Evolutionary conservation across 2,113 vertebrate genomes (phyloP).

Genomic region (Synchiropus splendidus): DNA sequence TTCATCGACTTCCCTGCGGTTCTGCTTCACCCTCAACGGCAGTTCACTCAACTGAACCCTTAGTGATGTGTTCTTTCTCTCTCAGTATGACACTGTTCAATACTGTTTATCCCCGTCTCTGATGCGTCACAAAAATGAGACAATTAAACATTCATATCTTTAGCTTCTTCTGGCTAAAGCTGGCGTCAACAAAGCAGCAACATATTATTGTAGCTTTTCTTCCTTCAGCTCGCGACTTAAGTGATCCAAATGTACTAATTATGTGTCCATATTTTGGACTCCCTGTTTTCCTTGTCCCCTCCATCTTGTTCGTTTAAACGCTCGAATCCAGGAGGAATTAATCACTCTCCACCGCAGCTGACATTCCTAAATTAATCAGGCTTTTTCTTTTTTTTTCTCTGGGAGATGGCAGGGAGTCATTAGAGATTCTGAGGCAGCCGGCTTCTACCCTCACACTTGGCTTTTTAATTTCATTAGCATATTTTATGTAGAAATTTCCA

Average conservation of each 20-base stretch:
- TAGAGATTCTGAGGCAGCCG: conserved; percentile 47
- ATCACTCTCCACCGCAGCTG: conserved; percentile 47
- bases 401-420: conserved; percentile 47
- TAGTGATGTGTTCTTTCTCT: too few relatives aligned
- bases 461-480: conserved; percentile 64
- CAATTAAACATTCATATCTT: too few relatives aligned
- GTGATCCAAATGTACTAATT: conserved; percentile 59
- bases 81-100: too few relatives aligned
- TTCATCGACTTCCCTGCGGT: too few relatives aligned
- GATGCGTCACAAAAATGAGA: too few relatives aligned
- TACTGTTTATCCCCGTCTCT: too few relatives aligned
- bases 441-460: conserved; percentile 40
- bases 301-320: conserved; percentile 49
- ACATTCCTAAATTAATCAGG: conserved; percentile 63
- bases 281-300: conserved; percentile 35
- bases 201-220: conserved; percentile 33
- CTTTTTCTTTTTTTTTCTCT: conserved; percentile 28
- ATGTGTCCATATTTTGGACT: conserved; percentile 45
- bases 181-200: conserved; percentile 36
- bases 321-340: conserved; percentile 61
- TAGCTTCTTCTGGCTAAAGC: too few relatives aligned
- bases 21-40: too few relatives aligned
- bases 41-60: too few relatives aligned
- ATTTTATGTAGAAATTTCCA: conserved; percentile 55
- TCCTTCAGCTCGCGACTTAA: conserved; percentile 45